Evolutionary conservation across 1,140 invertebrate genomes (phyloP).

Genomic region (Melipona quadrifasciata): DNA sequence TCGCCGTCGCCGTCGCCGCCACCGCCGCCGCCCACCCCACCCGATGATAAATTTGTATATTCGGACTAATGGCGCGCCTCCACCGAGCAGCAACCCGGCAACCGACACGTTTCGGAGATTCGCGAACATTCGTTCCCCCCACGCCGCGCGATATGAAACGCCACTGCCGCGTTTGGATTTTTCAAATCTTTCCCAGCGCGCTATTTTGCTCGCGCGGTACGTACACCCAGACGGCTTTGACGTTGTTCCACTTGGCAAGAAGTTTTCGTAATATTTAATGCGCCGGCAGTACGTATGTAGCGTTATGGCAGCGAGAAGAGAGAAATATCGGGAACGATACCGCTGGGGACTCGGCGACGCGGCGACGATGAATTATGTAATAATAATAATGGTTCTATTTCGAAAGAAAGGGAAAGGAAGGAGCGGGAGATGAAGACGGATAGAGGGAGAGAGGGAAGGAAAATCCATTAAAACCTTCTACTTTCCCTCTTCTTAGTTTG

Average conservation of each 20-base stretch:
- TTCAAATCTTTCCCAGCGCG: background rate
- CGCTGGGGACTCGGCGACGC: background rate
- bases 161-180: background rate
- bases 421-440: background rate
- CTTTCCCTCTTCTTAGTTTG: background rate
- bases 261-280: background rate
- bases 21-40: too few species aligned
- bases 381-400: background rate
- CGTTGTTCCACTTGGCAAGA: background rate
- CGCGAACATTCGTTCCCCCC: background rate
- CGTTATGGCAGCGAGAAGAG: background rate
- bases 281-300: too few species aligned
- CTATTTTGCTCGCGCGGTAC: too few species aligned
- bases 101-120: background rate
- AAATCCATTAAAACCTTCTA: background rate
- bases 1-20: background rate
- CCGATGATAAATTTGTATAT: conserved; percentile 44
- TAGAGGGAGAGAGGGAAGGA: background rate
- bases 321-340: background rate
- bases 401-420: background rate
- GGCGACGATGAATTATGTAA: background rate
- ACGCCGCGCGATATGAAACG: background rate
- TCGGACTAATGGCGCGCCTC: conserved; percentile 31
- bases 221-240: background rate
- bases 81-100: background rate